These are phyloP conservation scores for Paguma larvata DNA, from an alignment of 2,797 vertebrate species.

Conservation along the genomic window DNA sequence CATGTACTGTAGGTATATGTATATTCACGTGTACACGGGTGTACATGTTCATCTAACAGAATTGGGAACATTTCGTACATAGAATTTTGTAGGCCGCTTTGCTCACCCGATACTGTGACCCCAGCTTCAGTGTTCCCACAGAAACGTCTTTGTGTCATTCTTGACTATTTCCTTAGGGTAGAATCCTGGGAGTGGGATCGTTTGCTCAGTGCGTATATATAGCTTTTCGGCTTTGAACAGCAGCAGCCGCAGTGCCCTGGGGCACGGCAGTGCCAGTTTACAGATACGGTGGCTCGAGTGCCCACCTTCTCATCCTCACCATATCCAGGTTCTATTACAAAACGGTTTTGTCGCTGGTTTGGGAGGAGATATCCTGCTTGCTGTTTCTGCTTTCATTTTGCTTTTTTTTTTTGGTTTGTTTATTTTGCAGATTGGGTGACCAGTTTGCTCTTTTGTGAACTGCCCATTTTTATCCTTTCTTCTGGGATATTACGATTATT, in stretches of 20 bases:
- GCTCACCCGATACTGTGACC: not conserved
- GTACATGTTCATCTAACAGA: not conserved
- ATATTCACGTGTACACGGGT: not conserved
- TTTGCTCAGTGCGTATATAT: rapidly evolving
- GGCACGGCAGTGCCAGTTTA: not conserved
- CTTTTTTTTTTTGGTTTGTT: too few species aligned
- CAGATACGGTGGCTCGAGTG: too few species aligned
- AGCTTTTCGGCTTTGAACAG: not conserved
- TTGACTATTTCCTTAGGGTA: not conserved
- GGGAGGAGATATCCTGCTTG: too few species aligned
- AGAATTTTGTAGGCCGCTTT: not conserved
- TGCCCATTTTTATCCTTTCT: too few species aligned
- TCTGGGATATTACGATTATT: too few species aligned
- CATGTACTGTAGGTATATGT: too few species aligned
- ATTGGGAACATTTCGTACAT: not conserved
- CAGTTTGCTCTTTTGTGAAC: too few species aligned
- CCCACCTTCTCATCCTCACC: not conserved
- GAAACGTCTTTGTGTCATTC: not conserved
- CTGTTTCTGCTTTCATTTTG: too few species aligned
- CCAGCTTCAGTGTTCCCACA: not conserved
- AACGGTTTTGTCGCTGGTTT: too few species aligned
- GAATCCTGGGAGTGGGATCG: too few species aligned
- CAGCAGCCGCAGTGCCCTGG: not conserved
- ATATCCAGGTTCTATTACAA: too few species aligned
- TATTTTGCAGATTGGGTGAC: too few species aligned